A percentile compares a stretch with the other conserved stretches of the same genome.
These are phyloP conservation scores for Oncorhynchus masou DNA, from an alignment of 2,113 vertebrate species.

Conservation along the genomic window DNA sequence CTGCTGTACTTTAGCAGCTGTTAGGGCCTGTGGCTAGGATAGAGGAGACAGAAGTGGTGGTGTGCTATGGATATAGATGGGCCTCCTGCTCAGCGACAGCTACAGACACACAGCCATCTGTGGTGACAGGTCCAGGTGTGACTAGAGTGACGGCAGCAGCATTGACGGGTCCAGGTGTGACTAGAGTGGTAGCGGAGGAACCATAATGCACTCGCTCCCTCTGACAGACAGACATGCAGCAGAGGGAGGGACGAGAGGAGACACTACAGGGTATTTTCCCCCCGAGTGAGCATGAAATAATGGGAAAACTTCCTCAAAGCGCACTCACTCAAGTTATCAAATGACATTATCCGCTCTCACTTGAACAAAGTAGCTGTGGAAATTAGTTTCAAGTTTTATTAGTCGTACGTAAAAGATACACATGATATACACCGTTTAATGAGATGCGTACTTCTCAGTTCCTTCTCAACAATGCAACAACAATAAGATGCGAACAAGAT, in stretches of 20 bases:
- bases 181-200: not conserved
- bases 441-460: too few species aligned
- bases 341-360: not conserved
- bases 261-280: not conserved
- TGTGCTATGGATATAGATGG: not conserved
- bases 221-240: not conserved
- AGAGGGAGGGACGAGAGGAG: not conserved
- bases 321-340: not conserved
- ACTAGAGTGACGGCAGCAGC: not conserved
- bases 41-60: too few species aligned
- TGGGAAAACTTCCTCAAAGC: not conserved
- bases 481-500: too few species aligned
- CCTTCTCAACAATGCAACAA: too few species aligned
- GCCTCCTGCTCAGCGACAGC: not conserved
- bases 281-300: slow-evolving; percentile 5
- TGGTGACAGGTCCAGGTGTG: slow-evolving; percentile 14
- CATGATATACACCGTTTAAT: too few species aligned
- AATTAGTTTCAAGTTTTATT: too few species aligned
- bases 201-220: not conserved
- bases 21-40: too few species aligned
- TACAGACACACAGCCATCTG: slow-evolving; percentile 1
- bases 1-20: too few species aligned
- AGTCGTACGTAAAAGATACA: too few species aligned
- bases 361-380: too few species aligned
- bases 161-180: not conserved